Base-by-base conservation (phyloP, 2,888 invertebrate genomes). In the Diarsia rubi region DNA sequence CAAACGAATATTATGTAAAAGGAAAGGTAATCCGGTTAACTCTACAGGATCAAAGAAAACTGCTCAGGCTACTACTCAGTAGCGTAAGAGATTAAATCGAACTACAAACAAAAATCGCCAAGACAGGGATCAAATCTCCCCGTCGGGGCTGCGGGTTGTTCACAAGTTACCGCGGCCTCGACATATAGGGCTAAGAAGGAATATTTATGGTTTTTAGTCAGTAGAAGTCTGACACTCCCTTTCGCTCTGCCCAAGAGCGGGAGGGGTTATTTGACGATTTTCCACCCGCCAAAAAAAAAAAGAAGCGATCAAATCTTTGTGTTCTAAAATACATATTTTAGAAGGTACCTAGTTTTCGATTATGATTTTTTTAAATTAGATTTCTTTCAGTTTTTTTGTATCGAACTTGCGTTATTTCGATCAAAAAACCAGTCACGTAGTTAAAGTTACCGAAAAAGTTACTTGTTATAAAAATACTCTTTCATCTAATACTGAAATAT, bases 361-460 rank as follows among this genome's bases (percentile, higher is more conserved):
- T n/a, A n/a, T n/a, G n/a, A n/a, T n/a, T n/a, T n/a, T n/a, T n/a
- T n/a, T n/a, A n/a, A n/a, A 77, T 77, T 27, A 54, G 21, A 21
- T 65, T 31, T 42, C 47, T 75, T 67, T 24, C 12, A 57, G n/a
- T 4, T n/a, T n/a, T n/a, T 42, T 49, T 65, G 49, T 66, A n/a
- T 65, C 31, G 24, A 67, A 44, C 19, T 45, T 16, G 21, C 24
- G 19, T 67, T 67, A 49, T 62, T 70, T 45, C 24, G 19, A 57
- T 37, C 70, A 12, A 24, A 37, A 21, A 21, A n/a, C 14, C 37
- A 57, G 49, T 78, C 64, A 78, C 71, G 49, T 52, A 70, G n/a
- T 63, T n/a, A 74, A 49, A 74, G 11, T 79, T 45, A 21, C 37
- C 19, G 14, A 60, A 65, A 69, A 72, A 47, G 27, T 47, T 47